Base-by-base conservation (phyloP, 1,140 invertebrate genomes). In the Adelges cooleyi region DNA sequence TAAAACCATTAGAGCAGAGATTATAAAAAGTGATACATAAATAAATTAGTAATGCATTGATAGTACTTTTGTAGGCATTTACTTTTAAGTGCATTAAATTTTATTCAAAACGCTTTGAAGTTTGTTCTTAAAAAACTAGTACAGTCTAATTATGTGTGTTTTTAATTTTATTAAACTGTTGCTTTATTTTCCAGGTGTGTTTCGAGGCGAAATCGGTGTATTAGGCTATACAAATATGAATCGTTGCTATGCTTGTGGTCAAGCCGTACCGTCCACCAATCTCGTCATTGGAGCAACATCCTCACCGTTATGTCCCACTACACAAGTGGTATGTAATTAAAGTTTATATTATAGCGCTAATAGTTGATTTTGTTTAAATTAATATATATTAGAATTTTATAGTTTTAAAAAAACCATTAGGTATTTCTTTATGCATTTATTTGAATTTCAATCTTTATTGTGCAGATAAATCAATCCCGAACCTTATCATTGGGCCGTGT, bases 211-310 rank as follows among this genome's bases (percentile, higher is more conserved):
- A 73, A 74, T 73, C 33, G 56, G 56, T 33, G 56, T 62, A 46
- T 48, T 62, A 62, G 76, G 74, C 72, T 77, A 69, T 50, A 42
- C 54, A 25, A 65, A 67, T 11, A 53, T 65, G 22, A 42, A 68
- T 49, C 82, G 86, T 71, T 91, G 81, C 77, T 86, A 83, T 73
- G 81, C 82, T 69, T 90, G 84, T 73, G 86, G 86, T 46, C 83
- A 87, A 74, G 75, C 81, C 52, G 73, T 62, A 17, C 22, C 50
- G 51, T 25, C 50, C n/a, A 62, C 50, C n/a, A 62, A 62, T 62
- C 56, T 62, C 17, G 40, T 62, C 56, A 62, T 62, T 29, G 56
- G 56, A 62, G 42, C 56, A 62, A 23, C 56, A 33, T 48, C 56
- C 44, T 46, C 56, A 33, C 56, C 56, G 11, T 33, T 62, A 48